Evolutionary conservation across 2,888 invertebrate species (phyloP).

Genomic region (Hemistola chrysoprasaria): DNA sequence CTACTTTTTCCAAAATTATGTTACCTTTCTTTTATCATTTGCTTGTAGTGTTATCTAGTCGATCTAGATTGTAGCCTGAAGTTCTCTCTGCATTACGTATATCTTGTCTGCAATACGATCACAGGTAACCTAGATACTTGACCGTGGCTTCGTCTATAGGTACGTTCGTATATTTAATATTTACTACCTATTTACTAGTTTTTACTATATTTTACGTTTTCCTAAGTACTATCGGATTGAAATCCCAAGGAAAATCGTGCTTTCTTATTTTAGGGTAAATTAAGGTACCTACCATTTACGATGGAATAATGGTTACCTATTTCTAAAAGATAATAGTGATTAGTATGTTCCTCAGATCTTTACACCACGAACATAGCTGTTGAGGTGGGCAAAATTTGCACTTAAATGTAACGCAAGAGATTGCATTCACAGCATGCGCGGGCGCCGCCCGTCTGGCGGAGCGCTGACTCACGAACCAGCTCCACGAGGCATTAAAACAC

Average conservation of each 20-base stretch:
- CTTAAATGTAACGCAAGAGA: slow-evolving; percentile 1
- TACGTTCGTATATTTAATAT: slow-evolving; percentile 3
- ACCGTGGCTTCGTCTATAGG: slow-evolving; percentile 20
- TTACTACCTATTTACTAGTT: no score
- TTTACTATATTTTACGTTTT: slow-evolving; percentile 2
- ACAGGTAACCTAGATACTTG: slow-evolving; percentile 24
- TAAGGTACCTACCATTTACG: no score
- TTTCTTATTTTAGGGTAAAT: no score
- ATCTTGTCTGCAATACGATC: slow-evolving; percentile 26
- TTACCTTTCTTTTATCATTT: no score
- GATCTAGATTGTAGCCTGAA: slow-evolving; percentile 17
- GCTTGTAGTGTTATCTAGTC: slow-evolving; percentile 9
- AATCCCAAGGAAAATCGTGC: background rate
- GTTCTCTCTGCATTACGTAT: no score
- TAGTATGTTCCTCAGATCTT: no score
- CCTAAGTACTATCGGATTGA: background rate
- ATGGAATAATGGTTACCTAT: no score
- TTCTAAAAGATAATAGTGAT: no score
- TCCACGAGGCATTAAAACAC: slow-evolving; percentile 11
- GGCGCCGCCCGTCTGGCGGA: slow-evolving; percentile 29
- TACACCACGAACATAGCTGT: no score
- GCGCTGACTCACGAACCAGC: slow-evolving; percentile 31
- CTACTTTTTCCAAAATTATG: no score
- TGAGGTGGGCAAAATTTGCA: no score
- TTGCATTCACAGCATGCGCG: slow-evolving; percentile 21